Conservation (phyloP, 1,140 invertebrate genomes). For the Drosophila nannoptera region DNA sequence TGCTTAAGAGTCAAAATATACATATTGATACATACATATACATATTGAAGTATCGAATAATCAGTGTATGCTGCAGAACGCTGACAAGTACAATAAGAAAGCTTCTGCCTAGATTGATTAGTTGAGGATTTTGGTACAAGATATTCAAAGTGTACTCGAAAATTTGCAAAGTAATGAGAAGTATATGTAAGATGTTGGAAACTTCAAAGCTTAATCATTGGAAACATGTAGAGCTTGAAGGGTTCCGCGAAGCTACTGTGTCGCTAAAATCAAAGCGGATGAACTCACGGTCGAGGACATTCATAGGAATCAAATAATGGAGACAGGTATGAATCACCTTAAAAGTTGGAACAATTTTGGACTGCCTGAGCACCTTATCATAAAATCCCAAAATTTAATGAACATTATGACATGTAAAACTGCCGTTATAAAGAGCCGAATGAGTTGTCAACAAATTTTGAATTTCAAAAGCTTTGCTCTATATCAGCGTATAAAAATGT, state of each 20-base stretch:
- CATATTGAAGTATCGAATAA: too few relatives aligned
- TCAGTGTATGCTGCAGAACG: conserved; percentile 23
- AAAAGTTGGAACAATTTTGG: conserved; percentile 34
- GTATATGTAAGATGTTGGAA: neutral
- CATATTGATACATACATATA: too few relatives aligned
- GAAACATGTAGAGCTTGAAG: neutral
- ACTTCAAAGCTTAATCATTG: neutral
- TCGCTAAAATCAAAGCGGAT: neutral
- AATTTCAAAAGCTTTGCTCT: too few relatives aligned
- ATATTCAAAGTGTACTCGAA: conserved; percentile 20
- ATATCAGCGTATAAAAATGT: too few relatives aligned
- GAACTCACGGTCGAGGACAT: neutral
- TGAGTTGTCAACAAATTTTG: too few relatives aligned
- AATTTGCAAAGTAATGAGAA: conserved; percentile 11
- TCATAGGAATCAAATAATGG: conserved; percentile 7
- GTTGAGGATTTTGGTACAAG: conserved; percentile 24
- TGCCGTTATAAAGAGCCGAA: too few relatives aligned
- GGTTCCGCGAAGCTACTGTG: neutral
- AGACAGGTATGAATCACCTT: conserved; percentile 4
- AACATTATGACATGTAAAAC: too few relatives aligned
- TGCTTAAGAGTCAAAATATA: neutral
- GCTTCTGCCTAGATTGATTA: conserved; percentile 17
- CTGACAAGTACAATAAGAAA: conserved; percentile 27
- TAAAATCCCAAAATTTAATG: neutral
- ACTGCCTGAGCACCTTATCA: conserved; percentile 12